Evolutionary conservation across 2,797 vertebrate species (phyloP), one percentile per base, ranked within the genome.

Genomic region (Spea hammondii): DNA sequence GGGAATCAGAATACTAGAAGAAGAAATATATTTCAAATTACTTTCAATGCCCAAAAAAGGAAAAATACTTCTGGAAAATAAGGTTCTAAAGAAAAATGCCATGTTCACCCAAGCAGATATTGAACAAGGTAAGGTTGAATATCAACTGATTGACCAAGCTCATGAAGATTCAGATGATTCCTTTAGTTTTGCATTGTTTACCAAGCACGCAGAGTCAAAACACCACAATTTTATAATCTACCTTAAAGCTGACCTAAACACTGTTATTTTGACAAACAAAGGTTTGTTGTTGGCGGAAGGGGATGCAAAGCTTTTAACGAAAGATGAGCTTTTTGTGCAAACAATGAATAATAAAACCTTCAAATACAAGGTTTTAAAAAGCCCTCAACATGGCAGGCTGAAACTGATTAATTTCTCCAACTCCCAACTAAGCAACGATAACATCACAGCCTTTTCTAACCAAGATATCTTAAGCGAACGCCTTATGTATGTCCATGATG

Each of bases 401-500:
- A 90, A 90, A 17, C 90, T 93, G 6, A 91, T 88, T 46, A 91
- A 87, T 85, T 92, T 92, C 82, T 94, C 93, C 11, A 89, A 90
- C 84, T 94, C 91, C 6, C 91, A 91, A 0, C 85, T 89, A 70
- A 92, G 86, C 86, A 93, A 89, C 57, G 86, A 86, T 77, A 93
- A 91, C 70, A 87, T 96, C 69, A 86, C 90, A 12, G 85, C 82
- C 12, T 98, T 98, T 84, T 95, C 89, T 65, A 93, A 90, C 79
- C 85, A 92, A 79, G 96, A 97, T 83, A 90, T 97, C 80, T 70
- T 86, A 57, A 89, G 86, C 10, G 88, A 94, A 64, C 84, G 79
- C 14, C 90, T 98, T 60, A 92, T 97, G 84, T 99, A 95, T 50
- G 85, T 95, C 78, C 97, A 97, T 0, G 94, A 98, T 0, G 92